Evolutionary conservation across 2,797 vertebrate species (phyloP), one percentile per base, ranked within the genome.

Genomic region (Chiloscyllium punctatum): DNA sequence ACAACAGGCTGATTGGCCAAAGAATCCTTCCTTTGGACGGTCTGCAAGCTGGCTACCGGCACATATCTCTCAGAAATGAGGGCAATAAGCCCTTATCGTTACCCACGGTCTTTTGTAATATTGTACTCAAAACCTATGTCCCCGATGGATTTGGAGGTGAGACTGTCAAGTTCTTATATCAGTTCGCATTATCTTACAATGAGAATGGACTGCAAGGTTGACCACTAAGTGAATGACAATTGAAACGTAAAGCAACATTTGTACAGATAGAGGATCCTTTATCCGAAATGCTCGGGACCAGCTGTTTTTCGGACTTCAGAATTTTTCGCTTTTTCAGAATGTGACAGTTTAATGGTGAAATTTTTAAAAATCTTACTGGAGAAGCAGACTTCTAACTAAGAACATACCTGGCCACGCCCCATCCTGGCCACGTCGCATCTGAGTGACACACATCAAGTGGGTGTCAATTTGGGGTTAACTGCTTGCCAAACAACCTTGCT

Each of bases 61-160:
- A 99, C 97, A 99, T 99, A 97, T 99, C 99, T 30, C 98, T 99
- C 96, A 98, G 99, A 95, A 99, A 99, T 15, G 99, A 99, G 96
- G 99, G 99, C 96, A 99, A 99, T 98, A 99, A 99, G 96, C 99
- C 99, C 0, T 98, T 99, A 96, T 99, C 99, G 9, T 97, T 99
- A 96, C 99, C 99, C 96, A 99, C 99, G 0, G 97, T 99, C 97
- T 99, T 99, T 98, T 99, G 99, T 98, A 99, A 99, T 97, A 99
- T 99, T 96, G 99, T 99, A 96, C 98, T 99, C 94, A 99, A 99
- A 98, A 99, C 99, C 88, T 99, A 99, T 0, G 99, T 99, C 96
- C 99, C 99, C 95, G 99, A 99, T 94, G 99, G 99, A 53, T 99
- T 99, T 94, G 99, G 99, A 98, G 99, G 99, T 99, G 97, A 98